phyloP scores from a whole-genome alignment of 2,888 invertebrate species.

The Scaptomyza caliginosa region DNA sequence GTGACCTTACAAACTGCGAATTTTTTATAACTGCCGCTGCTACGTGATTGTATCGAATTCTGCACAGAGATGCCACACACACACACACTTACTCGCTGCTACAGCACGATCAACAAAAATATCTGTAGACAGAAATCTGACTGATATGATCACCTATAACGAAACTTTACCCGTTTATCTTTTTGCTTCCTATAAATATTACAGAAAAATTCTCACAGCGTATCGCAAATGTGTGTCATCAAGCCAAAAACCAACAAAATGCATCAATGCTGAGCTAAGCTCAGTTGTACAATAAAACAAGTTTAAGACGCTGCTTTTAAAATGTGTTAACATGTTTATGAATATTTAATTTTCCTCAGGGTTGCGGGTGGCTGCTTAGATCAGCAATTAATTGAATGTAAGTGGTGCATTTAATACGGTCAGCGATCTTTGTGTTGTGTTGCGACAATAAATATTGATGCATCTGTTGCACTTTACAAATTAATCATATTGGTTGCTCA shows the following conservation, averaged over 20 bases:
- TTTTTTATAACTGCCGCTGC: not conserved
- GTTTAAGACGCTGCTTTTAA: not conserved
- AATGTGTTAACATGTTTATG: conserved; percentile 14
- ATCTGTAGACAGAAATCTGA: too few species aligned
- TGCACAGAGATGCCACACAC: conserved; percentile 1
- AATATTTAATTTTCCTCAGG: conserved; percentile 5
- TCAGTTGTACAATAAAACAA: conserved; percentile 13
- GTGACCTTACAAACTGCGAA: conserved; percentile 12
- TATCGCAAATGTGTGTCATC: conserved; percentile 44
- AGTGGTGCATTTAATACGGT: conserved; percentile 24
- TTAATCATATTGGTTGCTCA: conserved; percentile 31
- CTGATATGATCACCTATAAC: too few species aligned
- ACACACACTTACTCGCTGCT: not conserved
- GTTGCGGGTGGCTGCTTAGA: conserved; percentile 32
- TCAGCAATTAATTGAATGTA: conserved; percentile 28
- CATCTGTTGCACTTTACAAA: conserved; percentile 38
- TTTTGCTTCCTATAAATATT: not conserved
- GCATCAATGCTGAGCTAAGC: conserved; percentile 49
- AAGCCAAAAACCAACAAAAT: conserved; percentile 12
- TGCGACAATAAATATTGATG: conserved; percentile 35
- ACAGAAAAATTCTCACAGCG: conserved; percentile 40
- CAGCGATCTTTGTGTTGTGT: conserved; percentile 39
- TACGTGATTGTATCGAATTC: conserved; percentile 18
- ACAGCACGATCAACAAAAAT: not conserved
- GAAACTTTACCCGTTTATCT: not conserved